Base-by-base conservation (phyloP, 2,797 vertebrate species). In the Salarias fasciatus region DNA sequence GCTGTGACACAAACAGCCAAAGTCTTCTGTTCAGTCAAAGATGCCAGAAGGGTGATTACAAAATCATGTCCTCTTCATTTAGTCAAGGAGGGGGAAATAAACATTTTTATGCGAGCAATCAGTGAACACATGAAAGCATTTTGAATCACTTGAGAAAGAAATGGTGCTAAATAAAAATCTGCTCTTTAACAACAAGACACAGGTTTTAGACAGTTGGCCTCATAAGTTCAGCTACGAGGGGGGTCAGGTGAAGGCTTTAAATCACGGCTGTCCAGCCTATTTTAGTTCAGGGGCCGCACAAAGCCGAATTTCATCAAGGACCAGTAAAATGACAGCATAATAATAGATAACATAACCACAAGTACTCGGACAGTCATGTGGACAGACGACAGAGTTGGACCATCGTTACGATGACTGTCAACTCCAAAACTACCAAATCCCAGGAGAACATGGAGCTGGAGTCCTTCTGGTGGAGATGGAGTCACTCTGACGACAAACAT, bases 21-120 rank as follows among this genome's bases (percentile, higher is more conserved):
- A 66, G 47, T 12, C 8, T 71, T 69, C 71, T 52, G 28, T 30
- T 38, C 9, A 45, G 10, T 46, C 8, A 56, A 44, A 54, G 24
- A 66, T 48, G 40, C 45, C 51, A 62, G 53, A 54, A 30, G 45
- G 63, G 45, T 58, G 55, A 80, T 79, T 73, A 65, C 50, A 58
- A 77, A 80, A 73, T 72, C 53, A 56, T 68, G 49, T 66, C 31
- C 45, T 33, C 8, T 40, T 63, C 52, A 64, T 51, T 64, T 56
- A 51, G 13, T 18, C 41, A 30, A n/a, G n/a, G 44, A 3, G 11
- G 9, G 2, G 10, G 18, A 45, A 18, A 43, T 5, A 47, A 24
- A 58, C 33, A 11, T 38, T 41, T 29, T 43, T 37, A 67, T 71
- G 48, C 15, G 46, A 81, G 63, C 54, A 56, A 75, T 77, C 51